phyloP scores from a whole-genome alignment of 2,113 vertebrate species.

The Seriola rivoliana region DNA sequence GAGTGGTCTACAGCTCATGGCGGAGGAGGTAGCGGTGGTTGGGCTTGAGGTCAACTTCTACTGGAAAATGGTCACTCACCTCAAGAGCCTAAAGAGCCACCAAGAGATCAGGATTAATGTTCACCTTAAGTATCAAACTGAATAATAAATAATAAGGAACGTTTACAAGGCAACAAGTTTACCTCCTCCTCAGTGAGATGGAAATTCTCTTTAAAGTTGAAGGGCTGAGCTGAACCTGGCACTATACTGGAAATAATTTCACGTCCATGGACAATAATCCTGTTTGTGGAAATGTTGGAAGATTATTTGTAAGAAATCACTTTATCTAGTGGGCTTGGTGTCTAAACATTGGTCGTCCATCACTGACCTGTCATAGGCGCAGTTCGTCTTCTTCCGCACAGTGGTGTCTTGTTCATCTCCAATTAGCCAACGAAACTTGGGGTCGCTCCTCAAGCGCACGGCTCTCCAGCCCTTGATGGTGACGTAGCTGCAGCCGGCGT shows the following conservation, averaged over 20 bases:
- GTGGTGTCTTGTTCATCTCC: slow-evolving; percentile 89
- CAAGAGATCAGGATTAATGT: neutral
- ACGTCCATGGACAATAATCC: slow-evolving; percentile 88
- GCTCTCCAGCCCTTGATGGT: slow-evolving; percentile 83
- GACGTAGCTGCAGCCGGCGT: slow-evolving; percentile 89
- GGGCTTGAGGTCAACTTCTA: slow-evolving; percentile 88
- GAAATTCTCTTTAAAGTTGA: slow-evolving; percentile 87
- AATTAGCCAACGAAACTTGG: slow-evolving; percentile 89
- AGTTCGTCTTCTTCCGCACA: slow-evolving; percentile 85
- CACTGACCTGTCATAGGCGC: slow-evolving; percentile 88
- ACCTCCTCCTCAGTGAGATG: slow-evolving; percentile 85
- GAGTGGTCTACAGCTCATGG: slow-evolving; percentile 77
- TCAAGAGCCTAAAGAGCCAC: slow-evolving; percentile 83
- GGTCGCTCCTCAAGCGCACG: slow-evolving; percentile 82
- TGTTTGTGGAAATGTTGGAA: slow-evolving; percentile 50
- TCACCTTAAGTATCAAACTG: neutral
- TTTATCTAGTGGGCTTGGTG: neutral
- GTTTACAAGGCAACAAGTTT: slow-evolving; percentile 4
- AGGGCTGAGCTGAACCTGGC: slow-evolving; percentile 84
- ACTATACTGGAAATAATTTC: slow-evolving; percentile 81
- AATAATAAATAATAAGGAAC: neutral
- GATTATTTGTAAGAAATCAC: neutral
- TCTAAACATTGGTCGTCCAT: neutral
- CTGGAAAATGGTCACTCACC: slow-evolving; percentile 92
- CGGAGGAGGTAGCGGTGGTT: slow-evolving; percentile 80